Evolutionary conservation across 2,888 invertebrate genomes (phyloP).

Genomic region (Dichetophora obliterata): DNA sequence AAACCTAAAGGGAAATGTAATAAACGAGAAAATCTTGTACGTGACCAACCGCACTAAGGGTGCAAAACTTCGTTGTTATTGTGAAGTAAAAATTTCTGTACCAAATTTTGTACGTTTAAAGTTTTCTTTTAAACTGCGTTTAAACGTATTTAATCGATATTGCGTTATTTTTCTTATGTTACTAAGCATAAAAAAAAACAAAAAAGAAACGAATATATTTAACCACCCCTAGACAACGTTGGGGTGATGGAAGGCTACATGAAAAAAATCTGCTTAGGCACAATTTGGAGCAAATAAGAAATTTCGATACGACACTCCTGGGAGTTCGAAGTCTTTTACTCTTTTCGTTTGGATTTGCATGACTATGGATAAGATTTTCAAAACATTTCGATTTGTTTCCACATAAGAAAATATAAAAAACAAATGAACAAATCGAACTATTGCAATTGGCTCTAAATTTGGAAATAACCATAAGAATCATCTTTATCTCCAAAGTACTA

Average conservation of each 20-base stretch:
- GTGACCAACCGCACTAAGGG: constrained; percentile 67
- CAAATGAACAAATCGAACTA: neutral
- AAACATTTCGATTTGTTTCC: constrained; percentile 8
- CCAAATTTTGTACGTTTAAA: neutral
- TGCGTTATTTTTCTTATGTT: constrained; percentile 41
- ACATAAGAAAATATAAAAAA: neutral
- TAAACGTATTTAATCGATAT: constrained; percentile 51
- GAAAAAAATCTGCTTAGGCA: constrained; percentile 59
- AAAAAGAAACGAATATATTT: constrained; percentile 28
- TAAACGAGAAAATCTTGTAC: constrained; percentile 68
- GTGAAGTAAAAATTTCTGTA: neutral
- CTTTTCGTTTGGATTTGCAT: neutral
- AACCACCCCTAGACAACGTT: constrained; percentile 19
- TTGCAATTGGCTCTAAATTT: neutral
- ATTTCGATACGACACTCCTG: constrained; percentile 62
- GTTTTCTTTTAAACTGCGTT: constrained; percentile 28
- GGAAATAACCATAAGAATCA: neutral
- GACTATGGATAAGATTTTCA: neutral
- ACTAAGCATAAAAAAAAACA: constrained; percentile 44
- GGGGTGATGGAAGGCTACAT: neutral
- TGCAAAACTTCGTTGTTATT: constrained; percentile 42
- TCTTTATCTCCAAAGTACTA: neutral
- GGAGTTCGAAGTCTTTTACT: constrained; percentile 47
- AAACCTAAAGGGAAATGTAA: constrained; percentile 68
- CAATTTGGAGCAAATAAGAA: constrained; percentile 62